Evolutionary conservation across 2,888 invertebrate species (phyloP), one percentile per base, ranked within the genome.

Genomic region (Drosophila leonis): DNA sequence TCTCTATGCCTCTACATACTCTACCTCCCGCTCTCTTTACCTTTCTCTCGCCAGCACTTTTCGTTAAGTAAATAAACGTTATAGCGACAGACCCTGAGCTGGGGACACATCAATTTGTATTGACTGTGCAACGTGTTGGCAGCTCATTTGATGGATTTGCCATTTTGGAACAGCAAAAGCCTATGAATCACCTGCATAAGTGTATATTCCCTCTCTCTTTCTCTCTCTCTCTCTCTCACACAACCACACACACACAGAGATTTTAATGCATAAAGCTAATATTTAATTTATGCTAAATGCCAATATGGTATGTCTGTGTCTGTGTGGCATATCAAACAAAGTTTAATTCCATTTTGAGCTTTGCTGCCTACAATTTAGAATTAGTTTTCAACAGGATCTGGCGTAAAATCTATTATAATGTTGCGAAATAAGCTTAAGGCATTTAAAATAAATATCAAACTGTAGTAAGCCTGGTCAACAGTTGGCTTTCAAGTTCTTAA

Each of bases 101-200:
- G 44, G 54, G 66, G 31, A 46, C 67, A 60, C 72, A 71, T 52
- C 80, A 87, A 86, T 86, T 89, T 86, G 86, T 86, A 86, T 86
- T 89, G 88, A 78, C 72, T 87, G 71, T 80, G 73, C 79, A 70
- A 77, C 75, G 75, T 80, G 72, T 85, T 85, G 90, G 88, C 77
- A 87, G 85, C 82, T 87, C 90, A 87, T 89, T 89, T 89, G 85
- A 85, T 89, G 80, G 88, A 87, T 87, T 85, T 84, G 66, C 80
- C 80, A 61, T 67, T 80, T 57, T 59, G 64, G 72, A 46, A 12
- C 31, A 49, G 46, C 44, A 29, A 42, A 60, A 24, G 75, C 61
- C 74, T 70, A 84, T 81, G 88, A 89, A 80, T 88, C 82, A 85
- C 77, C 80, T 87, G 85, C 63, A 75, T 67, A 69, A 76, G 75